Evolutionary conservation across 2,888 invertebrate genomes (phyloP).

Genomic region (Drosophila eohydei): DNA sequence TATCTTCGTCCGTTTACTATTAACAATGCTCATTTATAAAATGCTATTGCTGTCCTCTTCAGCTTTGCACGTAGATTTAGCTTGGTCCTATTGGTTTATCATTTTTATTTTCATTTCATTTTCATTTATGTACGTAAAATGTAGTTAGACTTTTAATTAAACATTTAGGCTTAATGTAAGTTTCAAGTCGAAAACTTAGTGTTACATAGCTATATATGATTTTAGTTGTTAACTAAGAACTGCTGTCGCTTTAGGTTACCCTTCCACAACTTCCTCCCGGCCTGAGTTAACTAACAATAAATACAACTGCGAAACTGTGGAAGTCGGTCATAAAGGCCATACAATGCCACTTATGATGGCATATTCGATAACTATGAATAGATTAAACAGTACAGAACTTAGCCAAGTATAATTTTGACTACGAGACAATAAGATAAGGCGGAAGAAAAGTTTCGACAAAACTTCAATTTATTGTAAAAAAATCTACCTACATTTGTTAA

Average conservation of each 20-base stretch:
- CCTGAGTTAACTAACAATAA: constrained; percentile 24
- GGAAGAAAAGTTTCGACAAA: constrained; percentile 29
- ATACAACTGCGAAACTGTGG: constrained; percentile 46
- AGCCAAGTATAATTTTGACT: not conserved
- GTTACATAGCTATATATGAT: constrained; percentile 29
- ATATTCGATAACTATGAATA: constrained; percentile 10
- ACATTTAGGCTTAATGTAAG: constrained; percentile 44
- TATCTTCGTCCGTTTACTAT: constrained; percentile 23
- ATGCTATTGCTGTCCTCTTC: constrained; percentile 56
- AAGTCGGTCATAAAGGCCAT: constrained; percentile 25
- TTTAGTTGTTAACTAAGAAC: constrained; percentile 71
- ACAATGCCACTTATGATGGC: not conserved
- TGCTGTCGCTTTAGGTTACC: constrained; percentile 42
- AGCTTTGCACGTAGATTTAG: constrained; percentile 61
- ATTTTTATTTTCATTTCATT: not conserved
- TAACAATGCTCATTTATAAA: constrained; percentile 53
- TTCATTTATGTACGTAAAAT: constrained; percentile 46
- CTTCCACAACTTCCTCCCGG: constrained; percentile 38
- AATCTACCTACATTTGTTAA: constrained; percentile 13
- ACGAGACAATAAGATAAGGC: constrained; percentile 41
- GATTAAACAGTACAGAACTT: constrained; percentile 11
- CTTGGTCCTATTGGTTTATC: constrained; percentile 75
- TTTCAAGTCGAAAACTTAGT: constrained; percentile 55
- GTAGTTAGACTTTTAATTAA: constrained; percentile 65
- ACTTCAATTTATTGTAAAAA: constrained; percentile 53